A percentile compares a stretch with the other conserved stretches of the same genome.
Conservation (phyloP, 2,113 vertebrate species). For the Pimephales promelas region DNA sequence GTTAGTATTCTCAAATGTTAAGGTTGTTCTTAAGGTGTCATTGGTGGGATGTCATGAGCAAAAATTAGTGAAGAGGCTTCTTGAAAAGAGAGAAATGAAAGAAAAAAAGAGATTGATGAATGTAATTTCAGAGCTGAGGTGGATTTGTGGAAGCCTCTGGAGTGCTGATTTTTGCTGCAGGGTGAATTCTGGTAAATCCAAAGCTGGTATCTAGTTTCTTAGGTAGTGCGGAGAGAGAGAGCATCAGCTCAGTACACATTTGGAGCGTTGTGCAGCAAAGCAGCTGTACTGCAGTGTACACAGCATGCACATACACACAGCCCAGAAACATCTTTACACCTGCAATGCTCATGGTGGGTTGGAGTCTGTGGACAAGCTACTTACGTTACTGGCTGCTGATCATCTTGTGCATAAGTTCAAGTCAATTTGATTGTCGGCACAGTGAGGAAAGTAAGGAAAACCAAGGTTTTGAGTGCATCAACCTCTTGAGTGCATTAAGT, state of each 20-base stretch:
- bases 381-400: not conserved
- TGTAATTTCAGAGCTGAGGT: conserved; percentile 30
- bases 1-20: conserved; percentile 4
- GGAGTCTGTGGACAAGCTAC: not conserved
- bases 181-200: conserved; percentile 47
- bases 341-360: conserved; percentile 63
- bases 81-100: not conserved
- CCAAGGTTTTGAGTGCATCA: not conserved
- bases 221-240: conserved; percentile 20
- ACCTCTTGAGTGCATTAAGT: not conserved
- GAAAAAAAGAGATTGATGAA: not conserved
- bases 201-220: conserved; percentile 37
- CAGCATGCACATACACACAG: conserved; percentile 49
- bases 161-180: conserved; percentile 38
- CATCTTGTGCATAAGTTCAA: not conserved
- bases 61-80: not conserved
- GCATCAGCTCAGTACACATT: conserved; percentile 52
- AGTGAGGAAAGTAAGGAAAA: not conserved
- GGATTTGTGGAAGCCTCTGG: conserved; percentile 28
- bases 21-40: not conserved
- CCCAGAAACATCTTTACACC: conserved; percentile 62
- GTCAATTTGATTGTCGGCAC: not conserved
- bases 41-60: not conserved
- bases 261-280: conserved; percentile 65
- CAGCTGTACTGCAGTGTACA: conserved; percentile 76